Percentiles rank a stretch among this genome's conserved stretches.
phyloP scores from a whole-genome alignment of 1,140 invertebrate species.

The Apis cerana region DNA sequence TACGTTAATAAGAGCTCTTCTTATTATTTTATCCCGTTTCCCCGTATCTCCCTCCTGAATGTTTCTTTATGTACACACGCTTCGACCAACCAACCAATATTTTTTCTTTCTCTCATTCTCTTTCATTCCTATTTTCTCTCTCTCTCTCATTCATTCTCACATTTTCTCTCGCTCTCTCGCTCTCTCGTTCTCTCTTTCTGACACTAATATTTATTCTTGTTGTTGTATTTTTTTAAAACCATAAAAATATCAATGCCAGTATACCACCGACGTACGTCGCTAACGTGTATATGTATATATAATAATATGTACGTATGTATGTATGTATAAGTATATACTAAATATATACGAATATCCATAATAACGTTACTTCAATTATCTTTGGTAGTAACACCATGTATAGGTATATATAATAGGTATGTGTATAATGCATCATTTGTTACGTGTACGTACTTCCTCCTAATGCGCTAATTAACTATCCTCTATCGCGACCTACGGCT shows the following conservation, averaged over 20 bases:
- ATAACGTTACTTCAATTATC: constrained; percentile 47
- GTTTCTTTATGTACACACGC: constrained; percentile 37
- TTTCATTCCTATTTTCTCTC: constrained; percentile 12
- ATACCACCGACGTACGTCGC: constrained; percentile 60
- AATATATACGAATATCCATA: constrained; percentile 55
- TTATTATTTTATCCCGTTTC: constrained; percentile 25
- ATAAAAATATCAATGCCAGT: constrained; percentile 65
- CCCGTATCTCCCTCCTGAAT: constrained; percentile 4
- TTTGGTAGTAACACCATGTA: constrained; percentile 52
- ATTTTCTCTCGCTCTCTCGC: constrained; percentile 9
- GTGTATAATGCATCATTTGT: constrained; percentile 58
- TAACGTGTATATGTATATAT: constrained; percentile 65
- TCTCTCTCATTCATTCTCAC: constrained; percentile 9
- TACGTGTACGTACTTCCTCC: constrained; percentile 49
- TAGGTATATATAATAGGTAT: constrained; percentile 54
- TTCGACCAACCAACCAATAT: constrained; percentile 10
- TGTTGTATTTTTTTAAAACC: constrained; percentile 58
- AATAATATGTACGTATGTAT: constrained; percentile 54
- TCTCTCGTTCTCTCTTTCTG: constrained; percentile 19
- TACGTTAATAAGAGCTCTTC: constrained; percentile 11
- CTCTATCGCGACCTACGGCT: constrained; percentile 43
- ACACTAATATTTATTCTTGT: constrained; percentile 41
- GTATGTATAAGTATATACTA: constrained; percentile 54
- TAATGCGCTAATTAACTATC: constrained; percentile 44
- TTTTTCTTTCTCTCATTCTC: neutral